Conservation (phyloP, 2,113 vertebrate species). For the Hipposideros armiger region DNA sequence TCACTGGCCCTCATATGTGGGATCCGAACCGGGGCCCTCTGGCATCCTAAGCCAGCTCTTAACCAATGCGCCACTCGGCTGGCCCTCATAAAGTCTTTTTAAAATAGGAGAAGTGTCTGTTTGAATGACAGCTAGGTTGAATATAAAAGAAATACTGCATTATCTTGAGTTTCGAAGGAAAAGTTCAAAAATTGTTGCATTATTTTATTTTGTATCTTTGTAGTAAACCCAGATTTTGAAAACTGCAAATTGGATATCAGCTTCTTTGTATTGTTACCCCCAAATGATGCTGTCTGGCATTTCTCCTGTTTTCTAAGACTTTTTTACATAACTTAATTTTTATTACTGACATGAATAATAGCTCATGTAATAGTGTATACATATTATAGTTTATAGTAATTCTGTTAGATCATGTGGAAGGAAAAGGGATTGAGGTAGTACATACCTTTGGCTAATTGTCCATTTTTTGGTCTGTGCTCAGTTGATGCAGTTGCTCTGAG, state of each 20-base stretch:
- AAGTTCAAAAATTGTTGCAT: not conserved
- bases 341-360: not conserved
- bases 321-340: conserved; percentile 35
- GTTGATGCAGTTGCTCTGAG: not conserved
- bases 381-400: not conserved
- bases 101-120: not conserved
- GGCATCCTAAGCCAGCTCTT: too few relatives aligned
- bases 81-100: not conserved
- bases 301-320: conserved; percentile 32
- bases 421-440: not conserved
- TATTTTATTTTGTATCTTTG: conserved; percentile 42
- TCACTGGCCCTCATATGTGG: too few relatives aligned
- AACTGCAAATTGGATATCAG: not conserved
- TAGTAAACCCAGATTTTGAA: conserved; percentile 46
- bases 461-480: not conserved
- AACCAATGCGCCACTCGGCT: too few relatives aligned
- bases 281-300: not conserved
- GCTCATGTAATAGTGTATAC: conserved; percentile 19
- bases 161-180: conserved; percentile 49
- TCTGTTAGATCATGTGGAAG: not conserved
- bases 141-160: conserved; percentile 41
- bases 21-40: too few relatives aligned
- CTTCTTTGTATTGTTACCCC: not conserved
- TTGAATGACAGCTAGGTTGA: conserved; percentile 7
- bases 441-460: not conserved